phyloP scores from a whole-genome alignment of 37 sponge, comb jelly and placozoan genomes.

The Axinella damicornis region DNA sequence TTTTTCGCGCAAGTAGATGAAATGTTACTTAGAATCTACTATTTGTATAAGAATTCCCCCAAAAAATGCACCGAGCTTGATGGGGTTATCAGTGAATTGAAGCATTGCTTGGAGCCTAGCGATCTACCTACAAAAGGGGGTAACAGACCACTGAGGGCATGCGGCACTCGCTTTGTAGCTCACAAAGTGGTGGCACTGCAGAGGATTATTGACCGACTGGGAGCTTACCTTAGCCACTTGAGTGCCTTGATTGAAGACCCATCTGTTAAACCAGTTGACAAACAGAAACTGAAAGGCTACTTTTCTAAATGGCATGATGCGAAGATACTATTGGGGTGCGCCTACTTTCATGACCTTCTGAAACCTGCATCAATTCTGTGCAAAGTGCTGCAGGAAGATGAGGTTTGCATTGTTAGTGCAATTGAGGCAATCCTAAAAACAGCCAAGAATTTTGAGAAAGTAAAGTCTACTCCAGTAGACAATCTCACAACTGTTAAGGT shows the following conservation, averaged over 20 bases:
- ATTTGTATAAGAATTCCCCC: slow-evolving; percentile 66
- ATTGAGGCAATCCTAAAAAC: slow-evolving; percentile 58
- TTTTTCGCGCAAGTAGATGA: slow-evolving; percentile 66
- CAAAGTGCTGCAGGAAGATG: background rate
- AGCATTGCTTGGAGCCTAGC: slow-evolving; percentile 36
- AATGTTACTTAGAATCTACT: slow-evolving; percentile 58
- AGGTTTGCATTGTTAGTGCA: slow-evolving; percentile 42
- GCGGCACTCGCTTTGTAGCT: slow-evolving; percentile 75
- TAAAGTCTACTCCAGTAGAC: slow-evolving; percentile 17
- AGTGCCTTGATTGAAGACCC: slow-evolving; percentile 55
- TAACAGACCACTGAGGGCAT: slow-evolving; percentile 53
- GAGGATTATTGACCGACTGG: slow-evolving; percentile 59
- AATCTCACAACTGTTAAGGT: slow-evolving; percentile 21
- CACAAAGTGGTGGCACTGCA: slow-evolving; percentile 71
- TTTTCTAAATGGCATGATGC: slow-evolving; percentile 29
- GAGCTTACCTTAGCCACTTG: slow-evolving; percentile 77
- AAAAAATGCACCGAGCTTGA: slow-evolving; percentile 75
- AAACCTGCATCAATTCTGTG: slow-evolving; percentile 45
- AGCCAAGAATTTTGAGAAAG: slow-evolving; percentile 34
- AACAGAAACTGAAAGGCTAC: slow-evolving; percentile 49
- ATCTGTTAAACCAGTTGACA: slow-evolving; percentile 55
- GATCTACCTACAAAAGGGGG: slow-evolving; percentile 67
- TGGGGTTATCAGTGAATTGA: slow-evolving; percentile 53
- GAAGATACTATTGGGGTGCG: slow-evolving; percentile 46
- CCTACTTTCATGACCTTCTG: slow-evolving; percentile 49